These are phyloP conservation scores for Mayetiola destructor DNA, from an alignment of 2,888 invertebrate species.

Conservation along the genomic window DNA sequence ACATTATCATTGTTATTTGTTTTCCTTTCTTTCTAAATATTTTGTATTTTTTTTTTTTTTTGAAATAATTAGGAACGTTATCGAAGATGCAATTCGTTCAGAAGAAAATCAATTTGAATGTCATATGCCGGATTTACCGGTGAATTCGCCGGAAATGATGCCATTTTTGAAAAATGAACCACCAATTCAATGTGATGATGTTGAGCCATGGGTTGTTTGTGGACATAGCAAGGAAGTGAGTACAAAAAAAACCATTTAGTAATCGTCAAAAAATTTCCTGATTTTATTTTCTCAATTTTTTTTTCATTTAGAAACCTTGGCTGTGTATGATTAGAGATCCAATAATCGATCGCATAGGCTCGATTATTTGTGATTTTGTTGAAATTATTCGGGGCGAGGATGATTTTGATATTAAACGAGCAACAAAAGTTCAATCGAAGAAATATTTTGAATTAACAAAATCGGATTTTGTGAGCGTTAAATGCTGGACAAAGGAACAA, in stretches of 20 bases:
- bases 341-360: constrained; percentile 26
- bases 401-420: constrained; percentile 45
- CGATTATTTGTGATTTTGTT: constrained; percentile 42
- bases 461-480: constrained; percentile 59
- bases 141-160: constrained; percentile 57
- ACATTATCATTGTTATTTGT: not conserved
- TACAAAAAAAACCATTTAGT: not conserved
- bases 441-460: constrained; percentile 45
- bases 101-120: constrained; percentile 40
- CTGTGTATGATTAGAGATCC: constrained; percentile 31
- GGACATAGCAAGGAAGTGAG: constrained; percentile 31
- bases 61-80: constrained; percentile 31
- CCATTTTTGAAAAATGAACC: constrained; percentile 50
- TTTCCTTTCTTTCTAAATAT: constrained; percentile 13
- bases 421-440: constrained; percentile 38
- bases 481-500: constrained; percentile 38
- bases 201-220: constrained; percentile 64
- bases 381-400: constrained; percentile 51
- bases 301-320: constrained; percentile 21
- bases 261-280: not conserved
- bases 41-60: constrained; percentile 10
- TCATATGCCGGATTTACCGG: constrained; percentile 47
- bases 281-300: constrained; percentile 24
- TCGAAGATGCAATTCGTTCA: constrained; percentile 36
- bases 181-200: constrained; percentile 46